Evolutionary conservation across 2,797 vertebrate species (phyloP), one percentile per base, ranked within the genome.

Genomic region (Streptopelia turtur): DNA sequence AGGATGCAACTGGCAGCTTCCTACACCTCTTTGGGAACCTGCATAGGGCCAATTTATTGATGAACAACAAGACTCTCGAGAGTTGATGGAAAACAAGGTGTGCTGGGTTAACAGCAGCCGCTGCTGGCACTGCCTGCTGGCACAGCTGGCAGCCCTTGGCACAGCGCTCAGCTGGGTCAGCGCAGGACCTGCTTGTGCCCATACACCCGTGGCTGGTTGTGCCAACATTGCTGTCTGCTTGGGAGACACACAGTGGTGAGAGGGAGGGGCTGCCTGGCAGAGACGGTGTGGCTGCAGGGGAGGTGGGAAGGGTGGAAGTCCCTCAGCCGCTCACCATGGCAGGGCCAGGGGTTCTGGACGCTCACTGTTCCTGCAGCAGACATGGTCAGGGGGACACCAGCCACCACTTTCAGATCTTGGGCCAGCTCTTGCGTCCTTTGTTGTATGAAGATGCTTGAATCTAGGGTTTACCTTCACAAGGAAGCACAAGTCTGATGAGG

Each of bases 221-320:
- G 90, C 30, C 95, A 95, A 53, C 78, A 84, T 9, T 56, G 86
- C 61, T 3, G 1, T 30, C 93, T 92, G 83, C 92, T 95, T 87
- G 93, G 79, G 55, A 88, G 22, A 45, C 75, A 37, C 0, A 0
- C 14, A 1, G 61, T 0, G 0, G 61, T 0, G 2, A 13, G 0
- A 2, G 41, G 35, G 43, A 57, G 30, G 52, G 23, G 25, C 16
- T 11, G 39, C 31, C 86, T 85, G 92, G 76, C 82, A 90, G 71
- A 14, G 33, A 61, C 52, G 59, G n/a, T 23, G 56, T 3, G 8
- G 41, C 57, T n/a, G 59, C 59, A 65, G 43, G 12, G 22, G 5
- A 47, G 3, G 3, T 14, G 35, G 28, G n/a, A 53, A 79, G 41
- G 17, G 14, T 2, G 1, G n/a, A 37, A 14, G 37, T 52, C 47